Evolutionary conservation across 2,888 invertebrate genomes (phyloP).

Genomic region (Phortica okadai): DNA sequence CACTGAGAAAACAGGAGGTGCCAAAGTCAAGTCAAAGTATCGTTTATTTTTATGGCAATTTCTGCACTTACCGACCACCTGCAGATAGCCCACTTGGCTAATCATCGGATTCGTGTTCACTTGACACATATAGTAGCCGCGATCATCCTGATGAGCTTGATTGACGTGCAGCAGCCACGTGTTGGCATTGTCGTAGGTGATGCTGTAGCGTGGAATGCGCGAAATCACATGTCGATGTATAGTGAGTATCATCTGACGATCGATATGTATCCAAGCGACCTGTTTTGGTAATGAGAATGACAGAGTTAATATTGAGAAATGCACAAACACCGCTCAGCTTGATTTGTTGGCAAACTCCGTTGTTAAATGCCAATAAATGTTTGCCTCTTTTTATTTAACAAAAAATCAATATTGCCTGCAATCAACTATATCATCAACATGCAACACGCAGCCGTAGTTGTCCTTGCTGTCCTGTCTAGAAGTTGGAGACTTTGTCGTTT

Average conservation of each 20-base stretch:
- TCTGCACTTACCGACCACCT: conserved; percentile 88
- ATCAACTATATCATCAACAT: too few relatives aligned
- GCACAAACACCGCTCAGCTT: background rate
- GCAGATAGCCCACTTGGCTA: conserved; percentile 94
- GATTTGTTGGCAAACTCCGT: too few relatives aligned
- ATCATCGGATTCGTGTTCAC: conserved; percentile 96
- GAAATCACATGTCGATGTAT: conserved; percentile 95
- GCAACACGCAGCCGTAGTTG: background rate
- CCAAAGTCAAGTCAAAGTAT: background rate
- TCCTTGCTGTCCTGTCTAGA: background rate
- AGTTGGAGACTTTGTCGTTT: background rate
- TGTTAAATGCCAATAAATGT: too few relatives aligned
- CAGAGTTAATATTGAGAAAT: background rate
- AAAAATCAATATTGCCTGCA: too few relatives aligned
- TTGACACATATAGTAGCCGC: conserved; percentile 83
- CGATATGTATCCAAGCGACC: conserved; percentile 97
- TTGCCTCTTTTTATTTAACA: too few relatives aligned
- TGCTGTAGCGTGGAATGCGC: conserved; percentile 92
- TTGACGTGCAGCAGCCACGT: conserved; percentile 94
- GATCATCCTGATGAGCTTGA: conserved; percentile 93
- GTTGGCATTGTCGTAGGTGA: conserved; percentile 93
- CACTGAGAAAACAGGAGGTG: conserved; percentile 78
- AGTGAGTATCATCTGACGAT: conserved; percentile 94
- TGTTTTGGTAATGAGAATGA: conserved; percentile 70
- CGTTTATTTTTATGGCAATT: background rate